Evolutionary conservation across 2,797 vertebrate species (phyloP), one percentile per base, ranked within the genome.

Genomic region (Pseudomugil tenellus): DNA sequence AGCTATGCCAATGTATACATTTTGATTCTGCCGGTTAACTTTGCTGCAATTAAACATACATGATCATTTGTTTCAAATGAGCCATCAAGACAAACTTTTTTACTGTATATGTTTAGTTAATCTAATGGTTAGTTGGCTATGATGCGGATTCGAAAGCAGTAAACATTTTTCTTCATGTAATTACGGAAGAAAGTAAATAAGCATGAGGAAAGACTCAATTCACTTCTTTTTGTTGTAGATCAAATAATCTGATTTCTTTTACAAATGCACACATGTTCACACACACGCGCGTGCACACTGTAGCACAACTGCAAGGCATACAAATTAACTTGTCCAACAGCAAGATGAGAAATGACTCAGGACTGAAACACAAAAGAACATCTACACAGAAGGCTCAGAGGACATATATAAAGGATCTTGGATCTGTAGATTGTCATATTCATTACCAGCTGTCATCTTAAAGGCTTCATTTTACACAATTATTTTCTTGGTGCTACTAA

Each of bases 361-460:
- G 54, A 72, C 29, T 32, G 41, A 28, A 56, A 74, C 34, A 73
- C 0, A 63, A 11, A 66, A 46, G 34, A 23, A 58, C 62, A 71
- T 77, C 58, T 64, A 73, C 48, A 74, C 58, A 64, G 31, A 59
- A 59, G 76, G 57, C 49, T 82, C 56, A 67, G 28, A 74, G 58
- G 68, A 76, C 25, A 19, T 66, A 70, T 70, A 46, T 72, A 83
- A 87, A 82, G 51, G 16, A 23, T 80, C 57, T 52, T 67, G 62
- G 77, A 59, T 77, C 46, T 75, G 72, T 79, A 68, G 79, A 91
- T 87, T 90, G 87, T 89, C 87, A 68, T 83, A 90, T 78, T 81
- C 58, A 62, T 81, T 71, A 84, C 60, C 83, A 84, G 67, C 56
- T 76, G 72, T 76, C 67, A 81, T 79, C 63, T 70, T 72, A 80